These are phyloP conservation scores for Euwallacea similis DNA, from an alignment of 1,140 invertebrate genomes.

Conservation along the genomic window DNA sequence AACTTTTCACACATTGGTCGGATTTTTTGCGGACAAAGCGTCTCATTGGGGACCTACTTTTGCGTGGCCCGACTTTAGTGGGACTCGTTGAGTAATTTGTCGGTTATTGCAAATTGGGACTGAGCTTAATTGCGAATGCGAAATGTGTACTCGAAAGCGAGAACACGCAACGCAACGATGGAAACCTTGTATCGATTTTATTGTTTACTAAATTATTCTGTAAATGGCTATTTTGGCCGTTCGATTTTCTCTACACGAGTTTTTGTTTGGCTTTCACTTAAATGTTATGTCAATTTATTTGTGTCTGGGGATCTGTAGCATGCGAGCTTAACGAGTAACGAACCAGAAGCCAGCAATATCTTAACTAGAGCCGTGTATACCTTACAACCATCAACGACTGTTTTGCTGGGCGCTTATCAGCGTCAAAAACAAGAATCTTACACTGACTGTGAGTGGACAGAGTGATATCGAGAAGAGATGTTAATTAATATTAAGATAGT, in stretches of 20 bases:
- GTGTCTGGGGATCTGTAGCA: no score
- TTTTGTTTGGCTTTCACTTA: no score
- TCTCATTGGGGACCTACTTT: slow-evolving; percentile 22
- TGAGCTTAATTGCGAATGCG: slow-evolving; percentile 10
- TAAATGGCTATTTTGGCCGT: not conserved
- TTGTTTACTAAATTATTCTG: slow-evolving; percentile 6
- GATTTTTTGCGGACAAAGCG: not conserved
- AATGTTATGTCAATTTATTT: no score
- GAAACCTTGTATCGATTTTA: slow-evolving; percentile 8
- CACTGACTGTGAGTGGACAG: not conserved
- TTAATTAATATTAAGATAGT: slow-evolving; percentile 27
- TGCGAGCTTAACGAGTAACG: no score
- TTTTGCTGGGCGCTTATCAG: no score
- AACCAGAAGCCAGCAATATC: no score
- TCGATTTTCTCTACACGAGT: no score
- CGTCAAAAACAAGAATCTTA: no score
- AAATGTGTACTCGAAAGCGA: slow-evolving; percentile 13
- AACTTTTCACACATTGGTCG: slow-evolving; percentile 17
- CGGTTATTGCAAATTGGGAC: slow-evolving; percentile 16
- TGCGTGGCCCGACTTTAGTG: slow-evolving; percentile 13
- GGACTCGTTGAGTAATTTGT: slow-evolving; percentile 22
- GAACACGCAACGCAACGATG: not conserved
- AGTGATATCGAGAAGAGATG: slow-evolving; percentile 20
- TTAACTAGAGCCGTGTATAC: no score
- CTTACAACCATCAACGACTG: no score